Evolutionary conservation across 2,888 invertebrate species (phyloP).

Genomic region (Agriopis marginaria): DNA sequence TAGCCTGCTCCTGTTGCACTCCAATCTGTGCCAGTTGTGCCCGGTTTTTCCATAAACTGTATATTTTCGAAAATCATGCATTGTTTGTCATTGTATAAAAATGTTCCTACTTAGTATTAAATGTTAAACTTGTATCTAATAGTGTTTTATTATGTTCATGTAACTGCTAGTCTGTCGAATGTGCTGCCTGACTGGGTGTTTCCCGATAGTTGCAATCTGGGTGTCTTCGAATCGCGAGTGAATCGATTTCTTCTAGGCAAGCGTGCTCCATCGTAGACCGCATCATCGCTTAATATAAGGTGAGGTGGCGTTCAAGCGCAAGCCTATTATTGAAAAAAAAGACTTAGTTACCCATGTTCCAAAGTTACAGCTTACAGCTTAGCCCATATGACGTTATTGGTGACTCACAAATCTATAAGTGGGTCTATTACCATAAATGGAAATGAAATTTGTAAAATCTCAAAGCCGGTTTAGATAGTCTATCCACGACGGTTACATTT

Average conservation of each 20-base stretch:
- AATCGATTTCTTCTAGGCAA: too few relatives aligned
- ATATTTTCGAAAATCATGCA: background rate
- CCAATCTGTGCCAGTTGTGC: background rate
- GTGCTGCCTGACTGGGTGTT: too few relatives aligned
- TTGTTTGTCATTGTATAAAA: background rate
- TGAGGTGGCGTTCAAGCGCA: too few relatives aligned
- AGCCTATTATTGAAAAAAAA: too few relatives aligned
- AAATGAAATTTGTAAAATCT: slow-evolving; percentile 44
- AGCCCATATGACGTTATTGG: slow-evolving; percentile 43
- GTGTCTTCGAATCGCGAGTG: too few relatives aligned
- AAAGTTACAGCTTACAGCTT: slow-evolving; percentile 31
- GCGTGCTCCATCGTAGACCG: too few relatives aligned
- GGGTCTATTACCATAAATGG: slow-evolving; percentile 47
- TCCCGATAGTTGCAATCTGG: too few relatives aligned
- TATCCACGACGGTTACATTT: slow-evolving; percentile 13
- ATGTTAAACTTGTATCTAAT: background rate
- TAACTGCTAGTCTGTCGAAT: background rate
- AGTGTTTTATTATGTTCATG: background rate
- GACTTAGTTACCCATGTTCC: background rate
- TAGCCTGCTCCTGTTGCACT: slow-evolving; percentile 18
- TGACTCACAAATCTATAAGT: slow-evolving; percentile 46
- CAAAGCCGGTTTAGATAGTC: slow-evolving; percentile 41
- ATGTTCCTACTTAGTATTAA: slow-evolving; percentile 16
- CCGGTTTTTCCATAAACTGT: background rate
- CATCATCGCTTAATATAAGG: too few relatives aligned